Conservation (phyloP, 2,888 invertebrate species). For the Ophioninae sp. region DNA sequence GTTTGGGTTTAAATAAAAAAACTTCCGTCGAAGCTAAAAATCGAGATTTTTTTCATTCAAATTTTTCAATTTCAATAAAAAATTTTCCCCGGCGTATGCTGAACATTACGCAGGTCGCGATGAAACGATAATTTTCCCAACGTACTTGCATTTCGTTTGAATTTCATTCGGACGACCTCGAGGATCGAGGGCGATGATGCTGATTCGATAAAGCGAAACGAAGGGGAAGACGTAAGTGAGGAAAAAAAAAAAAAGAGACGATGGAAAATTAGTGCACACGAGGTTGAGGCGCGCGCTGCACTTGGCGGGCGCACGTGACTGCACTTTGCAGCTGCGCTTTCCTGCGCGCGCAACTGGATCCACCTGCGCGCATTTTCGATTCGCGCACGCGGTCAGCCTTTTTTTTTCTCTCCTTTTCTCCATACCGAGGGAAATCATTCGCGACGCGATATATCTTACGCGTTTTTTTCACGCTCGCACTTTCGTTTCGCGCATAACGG, state of each 20-base stretch:
- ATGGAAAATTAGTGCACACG: neutral
- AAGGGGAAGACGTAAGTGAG: slow-evolving; percentile 16
- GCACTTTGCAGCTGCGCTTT: slow-evolving; percentile 30
- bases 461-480: neutral
- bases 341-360: neutral
- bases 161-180: slow-evolving; percentile 47
- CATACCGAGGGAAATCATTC: neutral
- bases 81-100: neutral
- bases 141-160: neutral
- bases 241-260: neutral
- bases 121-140: neutral
- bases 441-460: neutral
- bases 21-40: neutral
- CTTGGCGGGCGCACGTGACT: slow-evolving; percentile 40
- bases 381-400: neutral
- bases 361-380: neutral
- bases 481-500: neutral
- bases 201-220: slow-evolving; percentile 37
- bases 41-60: no score
- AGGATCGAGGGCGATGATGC: slow-evolving; percentile 24
- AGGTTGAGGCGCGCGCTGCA: slow-evolving; percentile 1
- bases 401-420: neutral
- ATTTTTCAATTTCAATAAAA: no score
- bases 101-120: slow-evolving; percentile 21
- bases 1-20: no score